Base-by-base conservation (phyloP, 2,113 vertebrate species). In the Podiceps cristatus region DNA sequence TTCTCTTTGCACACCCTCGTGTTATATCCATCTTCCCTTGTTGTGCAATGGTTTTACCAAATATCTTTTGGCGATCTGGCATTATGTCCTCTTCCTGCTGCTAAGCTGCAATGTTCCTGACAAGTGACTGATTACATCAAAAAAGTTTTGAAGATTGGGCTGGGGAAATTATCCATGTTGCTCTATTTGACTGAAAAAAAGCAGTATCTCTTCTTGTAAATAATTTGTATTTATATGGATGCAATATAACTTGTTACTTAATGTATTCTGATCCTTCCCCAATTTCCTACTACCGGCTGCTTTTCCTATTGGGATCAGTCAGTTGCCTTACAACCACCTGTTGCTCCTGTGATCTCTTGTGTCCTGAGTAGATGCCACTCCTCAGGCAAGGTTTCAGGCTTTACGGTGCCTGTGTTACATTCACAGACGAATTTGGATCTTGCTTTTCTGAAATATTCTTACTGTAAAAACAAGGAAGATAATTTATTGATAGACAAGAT, bases 211-310 rank as follows among this genome's bases (percentile, higher is more conserved):
- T 55, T 72, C 49, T 9, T 82, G 56, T 25, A 47, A 88, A 50
- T 59, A 0, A 53, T 45, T 73, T 0, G 1, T 62, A 28, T 53
- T 81, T 60, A 9, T 58, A 53, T 18, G 13, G 44, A 35, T 53
- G 63, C 6, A 7, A 35, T 31, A 42, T 17, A 64, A 27, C 50
- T 68, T 73, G 24, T 35, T 37, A 44, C 22, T 81, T 62, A 37
- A 49, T 29, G 3, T 74, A 25, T 52, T 69, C 15, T 49, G 35
- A 40, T 73, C 6, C n/a, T 45, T 47, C 53, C 37, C 5, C 10
- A 68, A 1, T 55, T 59, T 63, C 62, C n/a, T 90, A 0, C 19
- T 44, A 10, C 44, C 1, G 2, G 18, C 28, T 90, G 18, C n/a
- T 50, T 4, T 66, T 85, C n/a, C 18, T 37, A 2, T 6, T 25